Evolutionary conservation across 2,888 invertebrate species (phyloP).

Genomic region (Xylota segnis): DNA sequence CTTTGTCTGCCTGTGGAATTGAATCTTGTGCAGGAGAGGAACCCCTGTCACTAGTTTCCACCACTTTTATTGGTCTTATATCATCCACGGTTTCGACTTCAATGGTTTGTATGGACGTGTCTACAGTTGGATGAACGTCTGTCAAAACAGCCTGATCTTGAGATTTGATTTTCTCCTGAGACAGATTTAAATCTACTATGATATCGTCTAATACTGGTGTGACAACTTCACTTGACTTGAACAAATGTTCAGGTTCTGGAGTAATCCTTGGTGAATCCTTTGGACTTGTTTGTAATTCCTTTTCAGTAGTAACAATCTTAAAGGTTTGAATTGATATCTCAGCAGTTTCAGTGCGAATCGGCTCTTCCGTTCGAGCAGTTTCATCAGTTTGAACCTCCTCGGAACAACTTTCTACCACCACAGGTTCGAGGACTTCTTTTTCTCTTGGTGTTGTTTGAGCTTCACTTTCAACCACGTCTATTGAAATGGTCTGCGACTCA

Average conservation of each 20-base stretch:
- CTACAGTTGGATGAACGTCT: conserved; percentile 79
- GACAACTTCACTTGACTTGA: conserved; percentile 81
- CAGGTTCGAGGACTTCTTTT: conserved; percentile 78
- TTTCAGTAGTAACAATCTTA: conserved; percentile 80
- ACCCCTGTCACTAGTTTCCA: conserved; percentile 72
- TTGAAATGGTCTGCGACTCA: conserved; percentile 82
- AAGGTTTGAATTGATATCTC: conserved; percentile 82
- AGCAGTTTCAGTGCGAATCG: conserved; percentile 78
- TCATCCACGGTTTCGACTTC: conserved; percentile 78
- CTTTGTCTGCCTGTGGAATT: conserved; percentile 78
- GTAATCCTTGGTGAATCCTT: conserved; percentile 77
- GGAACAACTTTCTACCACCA: conserved; percentile 78
- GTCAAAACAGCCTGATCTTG: conserved; percentile 80
- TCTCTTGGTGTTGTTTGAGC: conserved; percentile 81
- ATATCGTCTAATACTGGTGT: conserved; percentile 83
- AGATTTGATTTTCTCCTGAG: conserved; percentile 77
- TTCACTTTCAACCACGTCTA: conserved; percentile 83
- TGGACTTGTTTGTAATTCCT: conserved; percentile 83
- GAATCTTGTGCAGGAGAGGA: conserved; percentile 53
- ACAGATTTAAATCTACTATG: conserved; percentile 80
- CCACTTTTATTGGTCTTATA: conserved; percentile 29
- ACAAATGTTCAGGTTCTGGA: conserved; percentile 69
- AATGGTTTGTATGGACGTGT: conserved; percentile 79
- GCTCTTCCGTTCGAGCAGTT: not conserved
- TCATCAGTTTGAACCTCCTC: conserved; percentile 79